Conservation (phyloP, 2,888 invertebrate genomes). For the Drosophila flavopinicola region DNA sequence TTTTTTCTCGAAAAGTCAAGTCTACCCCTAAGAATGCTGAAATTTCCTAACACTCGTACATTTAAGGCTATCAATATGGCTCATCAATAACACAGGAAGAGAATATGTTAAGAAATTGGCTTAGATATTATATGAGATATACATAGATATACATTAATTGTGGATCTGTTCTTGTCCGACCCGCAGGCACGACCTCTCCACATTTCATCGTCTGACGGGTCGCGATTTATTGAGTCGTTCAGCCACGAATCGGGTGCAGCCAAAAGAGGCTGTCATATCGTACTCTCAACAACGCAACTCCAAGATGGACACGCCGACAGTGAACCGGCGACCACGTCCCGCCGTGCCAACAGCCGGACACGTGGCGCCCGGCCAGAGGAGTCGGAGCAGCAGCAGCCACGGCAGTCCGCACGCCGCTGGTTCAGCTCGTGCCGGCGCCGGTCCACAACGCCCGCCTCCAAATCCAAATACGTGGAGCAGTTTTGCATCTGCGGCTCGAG, state of each 20-base stretch:
- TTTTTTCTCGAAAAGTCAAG: too few relatives aligned
- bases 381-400: constrained; percentile 70
- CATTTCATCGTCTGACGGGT: constrained; percentile 85
- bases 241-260: constrained; percentile 83
- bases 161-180: not conserved
- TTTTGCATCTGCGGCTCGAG: constrained; percentile 88
- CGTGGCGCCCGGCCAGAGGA: constrained; percentile 42
- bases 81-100: too few relatives aligned
- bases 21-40: too few relatives aligned
- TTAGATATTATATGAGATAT: too few relatives aligned
- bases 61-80: too few relatives aligned
- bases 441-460: constrained; percentile 82
- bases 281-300: constrained; percentile 85
- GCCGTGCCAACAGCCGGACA: constrained; percentile 34
- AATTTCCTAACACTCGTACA: too few relatives aligned
- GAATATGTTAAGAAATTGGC: too few relatives aligned
- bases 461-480: constrained; percentile 88
- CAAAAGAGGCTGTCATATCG: constrained; percentile 85
- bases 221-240: constrained; percentile 85
- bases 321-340: constrained; percentile 84
- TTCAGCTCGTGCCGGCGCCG: constrained; percentile 78
- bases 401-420: constrained; percentile 71
- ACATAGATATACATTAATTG: too few relatives aligned
- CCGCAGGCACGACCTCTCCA: constrained; percentile 85
- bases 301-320: constrained; percentile 85